These are phyloP conservation scores for Blomia tropicalis DNA, from an alignment of 2,888 invertebrate species.

Conservation along the genomic window DNA sequence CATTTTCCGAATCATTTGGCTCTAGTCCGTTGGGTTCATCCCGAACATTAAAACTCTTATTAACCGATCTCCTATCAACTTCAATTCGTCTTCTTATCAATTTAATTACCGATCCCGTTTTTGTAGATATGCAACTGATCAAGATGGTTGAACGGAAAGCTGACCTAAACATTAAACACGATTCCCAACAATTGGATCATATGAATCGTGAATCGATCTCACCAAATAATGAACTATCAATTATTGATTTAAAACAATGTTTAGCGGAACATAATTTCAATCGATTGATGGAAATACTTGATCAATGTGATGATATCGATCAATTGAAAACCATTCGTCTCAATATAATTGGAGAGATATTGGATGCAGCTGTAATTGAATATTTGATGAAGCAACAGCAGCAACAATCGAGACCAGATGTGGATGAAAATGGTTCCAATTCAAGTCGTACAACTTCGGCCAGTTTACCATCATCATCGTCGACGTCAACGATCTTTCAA, in stretches of 20 bases:
- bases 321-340: neutral
- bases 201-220: neutral
- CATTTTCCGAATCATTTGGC: neutral
- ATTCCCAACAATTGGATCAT: no score
- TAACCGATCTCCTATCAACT: neutral
- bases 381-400: neutral
- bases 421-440: neutral
- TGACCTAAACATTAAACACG: neutral
- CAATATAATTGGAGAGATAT: neutral
- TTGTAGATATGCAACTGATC: neutral
- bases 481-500: neutral
- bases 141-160: neutral
- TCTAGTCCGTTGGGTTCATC: neutral
- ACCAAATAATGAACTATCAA: neutral
- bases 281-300: neutral
- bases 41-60: neutral
- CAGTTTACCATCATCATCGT: neutral
- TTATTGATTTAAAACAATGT: neutral
- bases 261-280: neutral
- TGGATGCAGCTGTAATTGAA: constrained; percentile 1
- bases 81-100: neutral
- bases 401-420: neutral
- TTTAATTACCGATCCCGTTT: neutral
- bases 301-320: constrained; percentile 1
- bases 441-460: neutral